Evolutionary conservation across 2,113 vertebrate genomes (phyloP).

Genomic region (Malurus elegans): DNA sequence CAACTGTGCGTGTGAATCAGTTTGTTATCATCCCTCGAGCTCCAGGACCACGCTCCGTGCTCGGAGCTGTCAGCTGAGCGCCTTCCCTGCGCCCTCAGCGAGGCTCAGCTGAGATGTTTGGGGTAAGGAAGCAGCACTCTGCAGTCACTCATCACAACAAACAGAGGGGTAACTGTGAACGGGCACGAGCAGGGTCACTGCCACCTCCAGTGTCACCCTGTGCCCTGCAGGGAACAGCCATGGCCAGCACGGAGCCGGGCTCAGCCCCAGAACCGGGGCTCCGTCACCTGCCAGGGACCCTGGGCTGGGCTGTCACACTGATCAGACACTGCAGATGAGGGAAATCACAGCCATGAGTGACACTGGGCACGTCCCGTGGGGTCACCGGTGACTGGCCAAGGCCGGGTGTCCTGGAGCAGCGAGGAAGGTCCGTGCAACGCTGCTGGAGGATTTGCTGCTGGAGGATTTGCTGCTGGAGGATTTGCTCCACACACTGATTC

Average conservation of each 20-base stretch:
- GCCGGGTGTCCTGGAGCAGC: fast-evolving
- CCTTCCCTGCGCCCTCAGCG: neutral
- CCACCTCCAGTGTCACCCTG: neutral
- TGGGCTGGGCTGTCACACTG: fast-evolving
- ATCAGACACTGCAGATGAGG: neutral
- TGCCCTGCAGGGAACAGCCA: neutral
- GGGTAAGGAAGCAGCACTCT: neutral
- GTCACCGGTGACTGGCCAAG: neutral
- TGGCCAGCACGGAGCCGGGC: neutral
- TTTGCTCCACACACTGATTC: fast-evolving
- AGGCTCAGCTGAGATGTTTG: neutral
- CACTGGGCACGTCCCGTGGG: neutral
- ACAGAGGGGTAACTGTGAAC: neutral
- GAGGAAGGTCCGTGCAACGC: fast-evolving
- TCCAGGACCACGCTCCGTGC: neutral
- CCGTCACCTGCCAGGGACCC: neutral
- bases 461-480: too few species aligned
- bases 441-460: neutral
- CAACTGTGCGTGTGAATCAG: neutral
- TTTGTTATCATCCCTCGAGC: neutral
- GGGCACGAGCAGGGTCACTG: neutral
- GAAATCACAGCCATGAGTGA: fast-evolving
- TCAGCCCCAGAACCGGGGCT: neutral
- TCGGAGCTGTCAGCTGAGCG: neutral
- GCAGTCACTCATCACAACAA: neutral